A percentile compares a stretch with the other conserved stretches of the same genome.
These are phyloP conservation scores for Mycteria americana DNA, from an alignment of 2,797 vertebrate genomes.

Conservation along the genomic window DNA sequence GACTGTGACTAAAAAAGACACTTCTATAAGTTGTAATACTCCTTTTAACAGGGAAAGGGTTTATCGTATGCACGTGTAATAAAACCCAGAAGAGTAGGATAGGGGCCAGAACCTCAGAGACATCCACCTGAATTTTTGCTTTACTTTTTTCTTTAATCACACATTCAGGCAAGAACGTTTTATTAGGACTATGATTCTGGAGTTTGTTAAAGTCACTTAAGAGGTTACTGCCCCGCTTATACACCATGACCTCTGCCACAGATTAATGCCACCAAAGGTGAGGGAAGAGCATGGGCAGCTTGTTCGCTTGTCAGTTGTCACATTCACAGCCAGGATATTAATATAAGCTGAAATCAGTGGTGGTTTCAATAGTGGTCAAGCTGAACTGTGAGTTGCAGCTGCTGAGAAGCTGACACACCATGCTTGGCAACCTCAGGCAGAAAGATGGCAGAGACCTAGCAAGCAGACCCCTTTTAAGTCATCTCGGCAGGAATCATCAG, in stretches of 20 bases:
- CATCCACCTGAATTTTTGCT: background rate
- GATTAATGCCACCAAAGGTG: background rate
- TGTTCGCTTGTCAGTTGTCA: background rate
- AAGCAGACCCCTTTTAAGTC: background rate
- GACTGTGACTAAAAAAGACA: background rate
- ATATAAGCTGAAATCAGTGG: background rate
- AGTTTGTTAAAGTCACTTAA: background rate
- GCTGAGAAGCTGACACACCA: background rate
- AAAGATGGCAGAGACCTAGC: background rate
- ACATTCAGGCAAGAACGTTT: background rate
- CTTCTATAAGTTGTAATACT: background rate
- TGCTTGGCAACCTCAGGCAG: background rate
- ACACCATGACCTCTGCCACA: background rate
- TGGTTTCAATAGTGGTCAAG: background rate
- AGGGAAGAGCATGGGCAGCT: background rate
- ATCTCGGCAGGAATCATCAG: background rate
- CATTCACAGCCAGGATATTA: background rate
- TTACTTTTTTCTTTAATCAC: background rate
- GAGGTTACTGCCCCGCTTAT: background rate
- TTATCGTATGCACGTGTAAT: background rate
- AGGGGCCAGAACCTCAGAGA: background rate
- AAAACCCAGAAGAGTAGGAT: background rate
- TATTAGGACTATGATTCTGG: background rate
- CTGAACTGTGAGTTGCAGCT: background rate
- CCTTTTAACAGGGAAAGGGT: background rate